A percentile compares a stretch with the other conserved stretches of the same genome.
Evolutionary conservation across 1,140 invertebrate species (phyloP).

Genomic region (Lepidurus arcticus): DNA sequence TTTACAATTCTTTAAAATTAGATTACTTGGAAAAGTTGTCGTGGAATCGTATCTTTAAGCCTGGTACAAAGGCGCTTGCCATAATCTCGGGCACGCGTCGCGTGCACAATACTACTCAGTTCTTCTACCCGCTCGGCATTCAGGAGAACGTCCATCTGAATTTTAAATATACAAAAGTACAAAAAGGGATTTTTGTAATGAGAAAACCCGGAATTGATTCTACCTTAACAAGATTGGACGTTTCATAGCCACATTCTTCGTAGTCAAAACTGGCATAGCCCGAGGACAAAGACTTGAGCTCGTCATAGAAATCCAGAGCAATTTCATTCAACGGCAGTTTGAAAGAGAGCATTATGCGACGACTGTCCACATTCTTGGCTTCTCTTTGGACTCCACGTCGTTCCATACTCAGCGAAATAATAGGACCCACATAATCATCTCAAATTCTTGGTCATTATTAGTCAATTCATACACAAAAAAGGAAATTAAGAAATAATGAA

Average conservation of each 20-base stretch:
- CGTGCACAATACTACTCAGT: constrained; percentile 75
- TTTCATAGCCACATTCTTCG: constrained; percentile 78
- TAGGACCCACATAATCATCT: constrained; percentile 62
- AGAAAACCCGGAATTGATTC: constrained; percentile 28
- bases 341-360: constrained; percentile 72
- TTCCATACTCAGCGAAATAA: constrained; percentile 68
- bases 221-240: constrained; percentile 66
- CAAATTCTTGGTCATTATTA: constrained; percentile 35
- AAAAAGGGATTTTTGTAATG: neutral
- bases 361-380: constrained; percentile 71
- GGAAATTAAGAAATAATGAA: neutral
- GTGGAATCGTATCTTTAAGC: constrained; percentile 81
- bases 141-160: constrained; percentile 68
- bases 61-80: constrained; percentile 66
- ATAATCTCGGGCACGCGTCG: constrained; percentile 56
- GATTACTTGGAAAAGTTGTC: constrained; percentile 67
- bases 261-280: constrained; percentile 98
- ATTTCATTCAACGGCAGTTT: constrained; percentile 87
- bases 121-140: constrained; percentile 82
- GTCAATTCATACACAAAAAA: constrained; percentile 24
- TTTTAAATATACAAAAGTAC: neutral
- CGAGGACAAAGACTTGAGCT: constrained; percentile 78
- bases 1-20: neutral
- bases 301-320: constrained; percentile 90
- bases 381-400: constrained; percentile 69